phyloP scores from a whole-genome alignment of 2,888 invertebrate species.

The Drosophila flavopinicola region DNA sequence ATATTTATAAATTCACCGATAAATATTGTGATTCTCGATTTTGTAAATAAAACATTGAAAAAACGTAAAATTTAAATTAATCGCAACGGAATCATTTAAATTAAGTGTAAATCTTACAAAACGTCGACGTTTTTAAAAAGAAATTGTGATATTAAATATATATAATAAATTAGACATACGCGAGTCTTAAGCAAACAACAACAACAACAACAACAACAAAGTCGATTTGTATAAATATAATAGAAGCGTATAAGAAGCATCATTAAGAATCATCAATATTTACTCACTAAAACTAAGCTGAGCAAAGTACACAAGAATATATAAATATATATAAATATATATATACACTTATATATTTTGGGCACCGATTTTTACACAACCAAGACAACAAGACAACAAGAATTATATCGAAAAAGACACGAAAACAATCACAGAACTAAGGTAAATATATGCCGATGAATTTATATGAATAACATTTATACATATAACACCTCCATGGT shows the following conservation, averaged over 20 bases:
- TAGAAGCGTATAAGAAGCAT: conserved; percentile 33
- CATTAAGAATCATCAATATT: conserved; percentile 49
- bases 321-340: conserved; percentile 45
- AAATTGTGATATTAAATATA: conserved; percentile 76
- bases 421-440: conserved; percentile 78
- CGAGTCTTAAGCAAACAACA: conserved; percentile 26
- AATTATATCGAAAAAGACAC: conserved; percentile 71
- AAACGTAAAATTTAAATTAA: conserved; percentile 20
- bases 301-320: conserved; percentile 61
- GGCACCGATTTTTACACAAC: conserved; percentile 74
- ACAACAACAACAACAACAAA: conserved; percentile 28
- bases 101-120: conserved; percentile 74
- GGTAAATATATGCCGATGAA: conserved; percentile 54
- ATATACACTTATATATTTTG: conserved; percentile 68
- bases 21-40: conserved; percentile 62
- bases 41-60: conserved; percentile 51
- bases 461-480: not conserved
- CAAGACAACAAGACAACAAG: conserved; percentile 53
- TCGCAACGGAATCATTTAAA: conserved; percentile 41
- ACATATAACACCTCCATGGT: not conserved
- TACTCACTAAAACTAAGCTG: conserved; percentile 61
- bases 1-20: conserved; percentile 44
- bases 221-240: conserved; percentile 58
- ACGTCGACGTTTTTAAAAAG: conserved; percentile 76
- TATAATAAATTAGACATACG: conserved; percentile 46